Percentiles rank a stretch among this genome's conserved stretches.
phyloP scores from a whole-genome alignment of 2,888 invertebrate species.

The Pedicia rivosa region DNA sequence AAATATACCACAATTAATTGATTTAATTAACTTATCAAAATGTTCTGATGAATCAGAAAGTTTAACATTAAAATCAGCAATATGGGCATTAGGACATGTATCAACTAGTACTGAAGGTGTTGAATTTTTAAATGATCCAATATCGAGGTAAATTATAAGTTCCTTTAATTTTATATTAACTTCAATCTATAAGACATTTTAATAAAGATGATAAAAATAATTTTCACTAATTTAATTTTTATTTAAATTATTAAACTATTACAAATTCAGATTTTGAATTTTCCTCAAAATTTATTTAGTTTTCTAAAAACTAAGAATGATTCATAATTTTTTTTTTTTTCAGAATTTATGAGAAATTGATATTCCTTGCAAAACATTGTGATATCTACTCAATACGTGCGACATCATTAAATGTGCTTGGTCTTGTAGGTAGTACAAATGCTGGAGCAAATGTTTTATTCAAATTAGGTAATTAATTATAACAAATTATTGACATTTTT shows the following conservation, averaged over 20 bases:
- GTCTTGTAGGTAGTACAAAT: constrained; percentile 68
- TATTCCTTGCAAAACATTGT: constrained; percentile 60
- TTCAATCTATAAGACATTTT: not conserved
- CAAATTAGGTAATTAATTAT: no score
- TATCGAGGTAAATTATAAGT: constrained; percentile 17
- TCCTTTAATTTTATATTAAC: no score
- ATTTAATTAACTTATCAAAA: constrained; percentile 30
- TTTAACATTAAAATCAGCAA: constrained; percentile 64
- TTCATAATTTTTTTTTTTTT: constrained; percentile 6
- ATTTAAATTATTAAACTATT: not conserved
- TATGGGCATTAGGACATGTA: constrained; percentile 81
- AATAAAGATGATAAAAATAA: no score
- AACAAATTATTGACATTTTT: no score
- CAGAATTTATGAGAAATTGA: constrained; percentile 29
- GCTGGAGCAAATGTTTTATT: constrained; percentile 66
- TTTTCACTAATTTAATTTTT: constrained; percentile 8
- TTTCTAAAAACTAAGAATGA: not conserved
- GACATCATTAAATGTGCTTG: constrained; percentile 77
- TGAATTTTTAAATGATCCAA: constrained; percentile 42
- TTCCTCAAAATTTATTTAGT: not conserved
- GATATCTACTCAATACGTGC: constrained; percentile 78
- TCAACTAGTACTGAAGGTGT: constrained; percentile 63
- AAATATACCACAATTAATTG: constrained; percentile 22
- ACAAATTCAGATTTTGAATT: not conserved
- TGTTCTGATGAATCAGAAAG: constrained; percentile 52